Percentiles rank a stretch among this genome's conserved stretches.
Conservation (phyloP, 1,140 invertebrate genomes). For the Harlomillsia oculata region DNA sequence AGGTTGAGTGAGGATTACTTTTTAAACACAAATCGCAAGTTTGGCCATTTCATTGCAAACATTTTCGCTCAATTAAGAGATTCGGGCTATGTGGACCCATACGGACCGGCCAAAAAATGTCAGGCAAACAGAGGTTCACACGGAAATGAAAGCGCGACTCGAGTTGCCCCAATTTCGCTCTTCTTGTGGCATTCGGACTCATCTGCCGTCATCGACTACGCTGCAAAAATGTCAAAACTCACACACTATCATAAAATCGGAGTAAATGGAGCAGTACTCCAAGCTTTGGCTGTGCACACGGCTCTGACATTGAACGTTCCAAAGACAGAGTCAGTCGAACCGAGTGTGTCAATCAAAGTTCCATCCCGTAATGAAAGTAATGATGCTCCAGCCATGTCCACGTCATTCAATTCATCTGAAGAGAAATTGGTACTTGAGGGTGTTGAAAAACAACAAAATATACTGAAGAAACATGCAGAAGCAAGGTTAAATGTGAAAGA, state of each 20-base stretch:
- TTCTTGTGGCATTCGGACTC: slow-evolving; percentile 48
- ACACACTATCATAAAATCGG: slow-evolving; percentile 58
- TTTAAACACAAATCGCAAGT: slow-evolving; percentile 53
- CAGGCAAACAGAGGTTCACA: slow-evolving; percentile 49
- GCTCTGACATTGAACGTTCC: slow-evolving; percentile 15
- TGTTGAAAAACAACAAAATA: too few species aligned
- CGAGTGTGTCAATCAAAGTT: background rate
- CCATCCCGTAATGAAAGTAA: background rate
- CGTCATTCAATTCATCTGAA: too few species aligned
- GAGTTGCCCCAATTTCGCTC: slow-evolving; percentile 45
- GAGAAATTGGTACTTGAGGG: too few species aligned
- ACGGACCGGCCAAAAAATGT: slow-evolving; percentile 42
- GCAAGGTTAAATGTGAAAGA: slow-evolving; percentile 10
- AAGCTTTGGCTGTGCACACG: slow-evolving; percentile 37
- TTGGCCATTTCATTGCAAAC: slow-evolving; percentile 51
- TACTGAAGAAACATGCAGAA: background rate
- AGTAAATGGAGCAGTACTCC: slow-evolving; percentile 58
- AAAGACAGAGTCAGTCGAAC: background rate
- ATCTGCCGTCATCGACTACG: slow-evolving; percentile 45
- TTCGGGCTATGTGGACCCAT: slow-evolving; percentile 46
- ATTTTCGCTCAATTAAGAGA: slow-evolving; percentile 54
- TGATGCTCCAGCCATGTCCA: too few species aligned
- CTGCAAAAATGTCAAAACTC: slow-evolving; percentile 46
- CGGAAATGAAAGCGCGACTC: slow-evolving; percentile 50
- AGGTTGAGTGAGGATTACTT: slow-evolving; percentile 47